Evolutionary conservation across 2,113 vertebrate species (phyloP).

Genomic region (Lucifuga dentata): DNA sequence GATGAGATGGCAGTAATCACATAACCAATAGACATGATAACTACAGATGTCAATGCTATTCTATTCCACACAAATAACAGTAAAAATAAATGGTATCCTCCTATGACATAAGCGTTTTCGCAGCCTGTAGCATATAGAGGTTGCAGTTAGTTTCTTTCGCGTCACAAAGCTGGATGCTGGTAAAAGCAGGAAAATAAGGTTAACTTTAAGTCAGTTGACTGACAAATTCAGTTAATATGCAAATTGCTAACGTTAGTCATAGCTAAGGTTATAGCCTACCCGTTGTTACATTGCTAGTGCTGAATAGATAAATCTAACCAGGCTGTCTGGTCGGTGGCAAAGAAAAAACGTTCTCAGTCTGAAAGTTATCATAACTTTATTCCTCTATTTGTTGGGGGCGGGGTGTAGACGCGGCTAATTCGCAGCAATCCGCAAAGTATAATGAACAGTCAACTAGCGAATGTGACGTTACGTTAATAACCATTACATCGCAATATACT

Average conservation of each 20-base stretch:
- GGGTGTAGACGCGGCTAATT: conserved; percentile 32
- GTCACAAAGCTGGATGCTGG: conserved; percentile 9
- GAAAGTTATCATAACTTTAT: conserved; percentile 47
- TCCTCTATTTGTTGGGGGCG: conserved; percentile 43
- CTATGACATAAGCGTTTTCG: background rate
- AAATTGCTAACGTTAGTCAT: conserved; percentile 8
- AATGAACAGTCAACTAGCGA: conserved; percentile 11
- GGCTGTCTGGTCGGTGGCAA: background rate
- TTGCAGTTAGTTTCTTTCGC: conserved; percentile 1
- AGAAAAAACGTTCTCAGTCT: conserved; percentile 31
- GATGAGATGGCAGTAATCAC: background rate
- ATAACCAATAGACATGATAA: conserved; percentile 7
- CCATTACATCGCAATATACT: background rate
- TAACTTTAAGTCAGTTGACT: conserved; percentile 14
- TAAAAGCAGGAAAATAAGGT: conserved; percentile 28
- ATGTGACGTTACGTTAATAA: conserved; percentile 4
- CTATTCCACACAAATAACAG: conserved; percentile 9
- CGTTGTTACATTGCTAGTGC: conserved; percentile 3
- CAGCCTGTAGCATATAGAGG: background rate
- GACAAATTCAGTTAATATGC: conserved; percentile 33
- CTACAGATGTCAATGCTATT: conserved; percentile 6
- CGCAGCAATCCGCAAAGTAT: conserved; percentile 21
- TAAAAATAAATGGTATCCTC: conserved; percentile 10
- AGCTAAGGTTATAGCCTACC: background rate
- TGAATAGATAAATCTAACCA: conserved; percentile 8